Percentiles rank a stretch among this genome's conserved stretches.
Conservation (phyloP, 37 sponge, comb jelly and placozoan genomes). For the Spongilla lacustris region DNA sequence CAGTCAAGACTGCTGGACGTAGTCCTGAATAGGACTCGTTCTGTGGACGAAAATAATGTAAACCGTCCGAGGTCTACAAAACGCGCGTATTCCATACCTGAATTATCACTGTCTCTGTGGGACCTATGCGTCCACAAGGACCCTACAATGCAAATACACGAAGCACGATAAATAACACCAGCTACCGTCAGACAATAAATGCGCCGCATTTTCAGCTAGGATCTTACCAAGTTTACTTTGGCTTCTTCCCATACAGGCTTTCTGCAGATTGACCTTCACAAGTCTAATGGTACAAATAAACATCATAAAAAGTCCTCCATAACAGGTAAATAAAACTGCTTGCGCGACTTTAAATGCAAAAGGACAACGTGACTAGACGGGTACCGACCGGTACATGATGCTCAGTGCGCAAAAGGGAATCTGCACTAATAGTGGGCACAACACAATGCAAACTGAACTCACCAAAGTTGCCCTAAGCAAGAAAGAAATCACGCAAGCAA, state of each 20-base stretch:
- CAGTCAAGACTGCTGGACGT: conserved; percentile 50
- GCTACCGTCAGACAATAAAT: neutral
- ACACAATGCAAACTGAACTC: neutral
- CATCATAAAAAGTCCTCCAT: neutral
- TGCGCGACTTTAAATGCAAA: no score
- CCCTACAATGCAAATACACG: neutral
- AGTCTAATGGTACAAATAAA: neutral
- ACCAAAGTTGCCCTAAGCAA: neutral
- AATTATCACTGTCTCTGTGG: neutral
- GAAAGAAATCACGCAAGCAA: neutral
- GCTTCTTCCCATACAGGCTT: neutral
- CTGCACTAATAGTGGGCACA: neutral
- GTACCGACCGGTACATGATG: no score
- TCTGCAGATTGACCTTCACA: neutral
- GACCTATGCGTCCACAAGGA: neutral
- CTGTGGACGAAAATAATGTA: neutral
- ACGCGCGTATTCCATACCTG: neutral
- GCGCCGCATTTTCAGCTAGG: neutral
- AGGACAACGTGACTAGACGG: no score
- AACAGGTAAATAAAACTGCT: neutral
- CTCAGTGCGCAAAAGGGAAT: no score
- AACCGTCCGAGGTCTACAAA: neutral
- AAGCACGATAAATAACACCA: neutral
- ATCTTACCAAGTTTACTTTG: neutral
- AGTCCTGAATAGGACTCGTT: conserved; percentile 11